Conservation (phyloP, 2,888 invertebrate genomes). For the Creontiades dilutus region DNA sequence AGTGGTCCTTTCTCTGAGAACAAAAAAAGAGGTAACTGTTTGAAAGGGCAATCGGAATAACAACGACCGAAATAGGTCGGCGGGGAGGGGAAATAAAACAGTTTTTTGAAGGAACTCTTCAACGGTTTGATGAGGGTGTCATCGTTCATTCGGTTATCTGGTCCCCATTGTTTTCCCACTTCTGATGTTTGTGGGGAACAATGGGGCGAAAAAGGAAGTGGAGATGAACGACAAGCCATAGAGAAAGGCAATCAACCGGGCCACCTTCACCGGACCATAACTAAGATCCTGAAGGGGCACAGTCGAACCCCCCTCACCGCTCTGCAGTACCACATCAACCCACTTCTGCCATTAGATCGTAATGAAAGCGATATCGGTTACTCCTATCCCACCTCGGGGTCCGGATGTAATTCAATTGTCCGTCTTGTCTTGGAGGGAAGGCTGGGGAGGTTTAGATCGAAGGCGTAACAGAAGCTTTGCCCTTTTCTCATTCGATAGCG, state of each 20-base stretch:
- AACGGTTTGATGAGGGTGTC: conserved; percentile 34
- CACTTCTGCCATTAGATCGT: conserved; percentile 19
- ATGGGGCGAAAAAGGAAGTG: background rate
- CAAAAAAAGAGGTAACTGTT: background rate
- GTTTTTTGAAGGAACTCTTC: background rate
- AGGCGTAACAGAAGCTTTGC: conserved; percentile 14
- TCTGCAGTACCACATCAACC: background rate
- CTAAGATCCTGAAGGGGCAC: background rate
- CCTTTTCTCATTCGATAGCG: background rate
- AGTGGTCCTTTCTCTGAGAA: conserved; percentile 17
- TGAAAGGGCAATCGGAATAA: conserved; percentile 50
- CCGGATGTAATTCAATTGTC: conserved; percentile 50
- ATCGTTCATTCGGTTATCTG: conserved; percentile 37
- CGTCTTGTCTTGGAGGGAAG: background rate
- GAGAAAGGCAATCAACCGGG: conserved; percentile 48
- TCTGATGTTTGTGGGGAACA: conserved; percentile 39
- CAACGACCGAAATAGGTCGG: conserved; percentile 5
- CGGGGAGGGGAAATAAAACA: background rate
- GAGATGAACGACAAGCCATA: conserved; percentile 54
- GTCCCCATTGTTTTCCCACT: conserved; percentile 48
- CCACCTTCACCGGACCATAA: conserved; percentile 47
- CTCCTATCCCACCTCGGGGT: background rate
- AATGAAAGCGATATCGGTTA: conserved; percentile 50
- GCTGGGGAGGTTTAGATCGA: background rate
- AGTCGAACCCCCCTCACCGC: background rate